Evolutionary conservation across 2,888 invertebrate species (phyloP).

Genomic region (Hyppa rectilinea): DNA sequence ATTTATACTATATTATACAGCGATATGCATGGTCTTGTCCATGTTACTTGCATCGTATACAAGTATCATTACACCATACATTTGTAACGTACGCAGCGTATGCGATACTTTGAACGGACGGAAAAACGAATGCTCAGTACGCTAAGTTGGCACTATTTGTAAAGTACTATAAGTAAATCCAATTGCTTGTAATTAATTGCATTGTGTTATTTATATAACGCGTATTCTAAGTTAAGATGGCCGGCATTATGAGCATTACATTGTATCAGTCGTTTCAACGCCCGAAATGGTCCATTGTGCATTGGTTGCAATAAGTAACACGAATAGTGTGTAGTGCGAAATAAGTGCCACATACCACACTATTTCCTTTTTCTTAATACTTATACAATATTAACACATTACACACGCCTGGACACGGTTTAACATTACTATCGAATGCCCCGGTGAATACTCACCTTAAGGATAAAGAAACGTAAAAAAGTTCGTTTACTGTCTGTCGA

Average conservation of each 20-base stretch:
- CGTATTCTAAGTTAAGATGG: not conserved
- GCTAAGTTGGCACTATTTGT: too few relatives aligned
- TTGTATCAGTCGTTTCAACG: not conserved
- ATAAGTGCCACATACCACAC: not conserved
- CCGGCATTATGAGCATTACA: not conserved
- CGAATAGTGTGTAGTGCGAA: too few relatives aligned
- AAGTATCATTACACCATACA: too few relatives aligned
- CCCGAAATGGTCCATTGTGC: not conserved
- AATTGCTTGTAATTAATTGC: too few relatives aligned
- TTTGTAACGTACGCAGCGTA: not conserved
- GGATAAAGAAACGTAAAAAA: slow-evolving; percentile 22
- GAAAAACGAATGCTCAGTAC: not conserved
- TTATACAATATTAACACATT: not conserved
- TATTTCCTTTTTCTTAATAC: not conserved
- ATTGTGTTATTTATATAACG: not conserved
- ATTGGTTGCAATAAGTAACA: too few relatives aligned
- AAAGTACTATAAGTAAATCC: too few relatives aligned
- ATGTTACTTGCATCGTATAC: too few relatives aligned
- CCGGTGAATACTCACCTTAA: not conserved
- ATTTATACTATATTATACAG: not conserved
- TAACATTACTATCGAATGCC: not conserved
- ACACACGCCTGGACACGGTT: not conserved
- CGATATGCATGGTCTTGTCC: not conserved
- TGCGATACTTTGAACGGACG: not conserved
- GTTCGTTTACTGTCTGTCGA: slow-evolving; percentile 57